These are phyloP conservation scores for Xenopus tropicalis DNA, from an alignment of 2,113 vertebrate species.

Conservation along the genomic window UCB_Xtro_10.0 CM004445.2:20264001-20264500, in stretches of 20 bases:
- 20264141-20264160: conserved; percentile 22
- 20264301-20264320: no score
- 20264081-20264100: conserved; percentile 48
- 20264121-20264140: conserved; percentile 38
- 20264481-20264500: no score
- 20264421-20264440: no score
- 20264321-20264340: no score
- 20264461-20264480: no score
- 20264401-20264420: no score
- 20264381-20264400: no score
- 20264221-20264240: background rate
- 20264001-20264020: conserved; percentile 96
- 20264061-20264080: conserved; percentile 50
- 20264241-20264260: background rate
- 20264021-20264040: conserved; percentile 84
- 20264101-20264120: conserved; percentile 62
- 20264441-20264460: no score
- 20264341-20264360: background rate
- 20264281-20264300: conserved; percentile 5
- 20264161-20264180: background rate
- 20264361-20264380: no score
- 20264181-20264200: conserved; percentile 9
- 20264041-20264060: conserved; percentile 53
- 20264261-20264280: conserved; percentile 8
- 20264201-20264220: background rate